A percentile compares a stretch with the other conserved stretches of the same genome.
phyloP scores from a whole-genome alignment of 2,797 vertebrate species.

The Halcyon smyrnensis region DNA sequence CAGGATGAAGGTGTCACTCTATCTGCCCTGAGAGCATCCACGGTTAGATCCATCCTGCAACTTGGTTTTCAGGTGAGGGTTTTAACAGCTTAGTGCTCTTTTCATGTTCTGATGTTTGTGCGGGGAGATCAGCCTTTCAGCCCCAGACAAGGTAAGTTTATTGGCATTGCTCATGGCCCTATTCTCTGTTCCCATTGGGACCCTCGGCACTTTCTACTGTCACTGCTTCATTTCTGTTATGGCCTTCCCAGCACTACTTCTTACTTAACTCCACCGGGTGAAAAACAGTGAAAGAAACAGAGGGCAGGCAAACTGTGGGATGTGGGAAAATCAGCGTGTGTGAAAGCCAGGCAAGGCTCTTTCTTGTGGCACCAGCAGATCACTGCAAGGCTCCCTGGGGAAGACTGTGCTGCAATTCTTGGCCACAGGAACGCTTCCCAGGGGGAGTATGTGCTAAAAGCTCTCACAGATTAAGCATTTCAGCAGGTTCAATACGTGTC shows the following conservation, averaged over 20 bases:
- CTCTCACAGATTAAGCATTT: constrained; percentile 11
- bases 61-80: neutral
- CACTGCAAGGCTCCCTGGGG: neutral
- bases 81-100: neutral
- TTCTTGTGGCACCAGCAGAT: neutral
- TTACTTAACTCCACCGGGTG: neutral
- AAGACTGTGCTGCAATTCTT: neutral
- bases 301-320: neutral
- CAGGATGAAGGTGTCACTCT: neutral
- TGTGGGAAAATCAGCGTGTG: neutral
- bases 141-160: neutral
- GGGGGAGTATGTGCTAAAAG: neutral
- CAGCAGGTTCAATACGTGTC: constrained; percentile 12
- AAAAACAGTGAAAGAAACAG: neutral
- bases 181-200: neutral
- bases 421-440: neutral
- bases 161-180: neutral
- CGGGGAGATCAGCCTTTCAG: neutral
- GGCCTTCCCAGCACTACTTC: neutral
- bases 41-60: neutral
- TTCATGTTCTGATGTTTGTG: neutral
- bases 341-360: neutral
- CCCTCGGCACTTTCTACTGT: neutral
- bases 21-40: neutral
- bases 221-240: neutral